A percentile compares a stretch with the other conserved stretches of the same genome.
Evolutionary conservation across 2,888 invertebrate genomes (phyloP).

Genomic region (Limnephilus rhombicus): DNA sequence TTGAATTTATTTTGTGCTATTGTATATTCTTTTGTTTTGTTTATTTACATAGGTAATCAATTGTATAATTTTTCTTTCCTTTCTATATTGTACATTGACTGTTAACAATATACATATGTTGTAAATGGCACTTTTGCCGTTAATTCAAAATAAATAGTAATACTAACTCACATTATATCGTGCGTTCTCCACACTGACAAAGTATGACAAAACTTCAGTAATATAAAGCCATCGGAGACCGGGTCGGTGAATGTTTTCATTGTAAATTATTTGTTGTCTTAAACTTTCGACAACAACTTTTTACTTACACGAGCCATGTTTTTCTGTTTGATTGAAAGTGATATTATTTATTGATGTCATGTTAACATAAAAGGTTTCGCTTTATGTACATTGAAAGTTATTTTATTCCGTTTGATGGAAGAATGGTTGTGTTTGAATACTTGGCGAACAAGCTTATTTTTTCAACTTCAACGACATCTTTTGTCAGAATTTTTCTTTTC

Average conservation of each 20-base stretch:
- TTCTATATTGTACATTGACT: too few species aligned
- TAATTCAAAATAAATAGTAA: neutral
- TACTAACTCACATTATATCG: neutral
- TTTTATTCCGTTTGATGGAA: constrained; percentile 5
- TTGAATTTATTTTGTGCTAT: too few species aligned
- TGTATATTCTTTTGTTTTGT: too few species aligned
- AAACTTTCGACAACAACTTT: constrained; percentile 18
- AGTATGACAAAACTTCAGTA: neutral
- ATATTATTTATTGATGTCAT: neutral
- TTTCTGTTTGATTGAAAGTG: constrained; percentile 12
- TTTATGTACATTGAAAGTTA: neutral
- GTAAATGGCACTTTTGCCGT: too few species aligned
- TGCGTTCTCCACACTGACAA: neutral
- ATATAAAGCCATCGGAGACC: neutral
- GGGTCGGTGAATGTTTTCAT: neutral
- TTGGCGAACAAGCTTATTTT: neutral
- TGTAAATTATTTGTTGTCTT: neutral
- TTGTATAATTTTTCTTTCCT: too few species aligned
- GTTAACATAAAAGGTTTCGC: constrained; percentile 20
- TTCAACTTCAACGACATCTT: neutral
- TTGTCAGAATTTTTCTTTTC: neutral
- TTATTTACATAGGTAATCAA: too few species aligned
- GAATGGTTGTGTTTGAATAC: neutral
- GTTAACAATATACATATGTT: too few species aligned
- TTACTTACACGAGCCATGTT: neutral